These are phyloP conservation scores for Eriocheir sinensis DNA, from an alignment of 1,140 invertebrate genomes.

Conservation along the genomic window DNA sequence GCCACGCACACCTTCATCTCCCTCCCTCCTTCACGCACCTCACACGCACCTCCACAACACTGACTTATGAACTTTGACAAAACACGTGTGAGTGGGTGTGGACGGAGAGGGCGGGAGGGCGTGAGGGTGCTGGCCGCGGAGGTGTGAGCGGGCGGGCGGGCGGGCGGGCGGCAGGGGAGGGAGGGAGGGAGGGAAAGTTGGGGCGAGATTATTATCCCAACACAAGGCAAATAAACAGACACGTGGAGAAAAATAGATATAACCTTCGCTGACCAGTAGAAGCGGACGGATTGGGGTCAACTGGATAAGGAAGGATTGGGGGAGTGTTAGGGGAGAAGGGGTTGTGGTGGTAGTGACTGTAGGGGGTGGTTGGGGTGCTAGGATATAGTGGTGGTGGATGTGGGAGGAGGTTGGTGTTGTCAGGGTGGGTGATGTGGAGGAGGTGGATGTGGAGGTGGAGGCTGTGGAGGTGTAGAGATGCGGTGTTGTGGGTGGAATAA, in stretches of 20 bases:
- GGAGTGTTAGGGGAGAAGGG: not conserved
- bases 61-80: not conserved
- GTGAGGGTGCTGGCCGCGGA: not conserved
- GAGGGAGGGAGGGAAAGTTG: not conserved
- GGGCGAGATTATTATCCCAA: not conserved
- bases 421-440: not conserved
- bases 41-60: not conserved
- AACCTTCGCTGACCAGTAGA: conserved; percentile 21
- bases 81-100: not conserved
- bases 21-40: not conserved
- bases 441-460: not conserved
- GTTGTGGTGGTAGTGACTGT: not conserved
- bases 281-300: not conserved
- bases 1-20: not conserved
- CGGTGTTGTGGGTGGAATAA: not conserved
- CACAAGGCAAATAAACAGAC: conserved; percentile 29
- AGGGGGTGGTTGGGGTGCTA: not conserved
- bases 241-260: conserved; percentile 15
- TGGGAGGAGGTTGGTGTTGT: not conserved
- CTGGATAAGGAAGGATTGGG: not conserved
- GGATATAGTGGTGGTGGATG: too few relatives aligned
- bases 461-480: not conserved
- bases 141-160: not conserved
- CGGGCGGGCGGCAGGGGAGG: not conserved
- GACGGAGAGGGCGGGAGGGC: not conserved